A percentile compares a stretch with the other conserved stretches of the same genome.
phyloP scores from a whole-genome alignment of 1,140 invertebrate genomes.

The Camponotus vicinus region DNA sequence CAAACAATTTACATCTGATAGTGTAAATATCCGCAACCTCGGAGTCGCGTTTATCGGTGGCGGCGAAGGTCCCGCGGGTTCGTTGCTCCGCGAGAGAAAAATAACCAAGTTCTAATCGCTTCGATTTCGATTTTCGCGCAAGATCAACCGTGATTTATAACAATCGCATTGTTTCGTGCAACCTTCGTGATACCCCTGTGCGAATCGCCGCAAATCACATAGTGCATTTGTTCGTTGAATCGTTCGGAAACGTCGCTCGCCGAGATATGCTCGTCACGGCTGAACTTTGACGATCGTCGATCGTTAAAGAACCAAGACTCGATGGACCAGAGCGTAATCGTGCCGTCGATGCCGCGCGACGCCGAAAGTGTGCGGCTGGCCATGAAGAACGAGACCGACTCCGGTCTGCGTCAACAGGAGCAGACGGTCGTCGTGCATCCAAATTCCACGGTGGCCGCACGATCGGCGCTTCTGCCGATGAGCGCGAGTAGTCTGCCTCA shows the following conservation, averaged over 20 bases:
- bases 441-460: constrained; percentile 43
- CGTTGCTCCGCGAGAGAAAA: constrained; percentile 13
- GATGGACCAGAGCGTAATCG: constrained; percentile 72
- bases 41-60: constrained; percentile 47
- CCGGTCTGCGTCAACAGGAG: constrained; percentile 67
- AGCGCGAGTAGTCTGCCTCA: constrained; percentile 51
- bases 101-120: constrained; percentile 3
- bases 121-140: not conserved
- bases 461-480: constrained; percentile 51
- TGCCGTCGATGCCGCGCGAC: constrained; percentile 59
- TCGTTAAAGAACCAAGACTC: not conserved
- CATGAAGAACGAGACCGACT: constrained; percentile 79
- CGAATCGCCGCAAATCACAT: not conserved
- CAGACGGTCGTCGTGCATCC: constrained; percentile 50
- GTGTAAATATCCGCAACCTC: constrained; percentile 65
- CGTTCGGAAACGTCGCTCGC: too few relatives aligned
- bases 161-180: not conserved
- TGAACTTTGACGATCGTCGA: constrained; percentile 39
- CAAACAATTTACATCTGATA: constrained; percentile 73
- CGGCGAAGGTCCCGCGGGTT: constrained; percentile 42
- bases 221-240: not conserved
- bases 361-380: constrained; percentile 48
- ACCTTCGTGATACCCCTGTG: not conserved
- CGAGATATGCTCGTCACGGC: constrained; percentile 25
- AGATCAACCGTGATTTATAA: not conserved